Evolutionary conservation across 1,140 invertebrate genomes (phyloP), one percentile per base, ranked within the genome.

Genomic region (Procambarus clarkii): DNA sequence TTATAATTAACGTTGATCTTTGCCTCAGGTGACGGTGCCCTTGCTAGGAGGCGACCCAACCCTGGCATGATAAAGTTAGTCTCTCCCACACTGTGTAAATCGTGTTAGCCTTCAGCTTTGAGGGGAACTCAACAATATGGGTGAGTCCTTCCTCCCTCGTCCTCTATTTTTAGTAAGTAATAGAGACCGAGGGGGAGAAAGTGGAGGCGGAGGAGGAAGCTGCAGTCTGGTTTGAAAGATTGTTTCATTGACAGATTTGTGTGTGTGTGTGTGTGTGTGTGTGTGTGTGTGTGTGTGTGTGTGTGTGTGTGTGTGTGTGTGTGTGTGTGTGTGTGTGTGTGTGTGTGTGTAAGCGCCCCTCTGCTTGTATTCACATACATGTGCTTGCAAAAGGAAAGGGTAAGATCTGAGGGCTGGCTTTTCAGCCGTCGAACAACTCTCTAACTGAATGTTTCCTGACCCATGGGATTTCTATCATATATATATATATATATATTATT

Each of bases 251-350:
- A 64, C 60, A 64, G 60, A 64, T 64, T 9, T 69, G 60, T 69
- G 60, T 69, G 60, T 69, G 60, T 69, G 60, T 69, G 60, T 69
- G 60, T 69, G 60, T 69, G 60, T 69, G 60, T 69, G 60, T 69
- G 60, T 69, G 60, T 69, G 5, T 69, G 60, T 69, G 60, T 4
- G 60, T 69, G 60, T 69, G 2, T 69, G 5, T 69, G 60, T 69
- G 60, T 69, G 15, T 69, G 60, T 69, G 60, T 69, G 15, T 15
- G 60, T 69, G 15, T 8, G 7, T 79, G 24, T 24, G 58, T 50
- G 60, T 24, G 48, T 15, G 44, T 44, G 24, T 58, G 54, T 81
- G 79, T 81, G 79, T 81, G 79, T 81, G 24, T 78, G 24, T n/a
- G 24, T 78, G 76, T 7, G 34, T 78, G 15, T 24, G 24, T 78